Conservation (phyloP, 2,113 vertebrate species). For the Sula dactylatra region DNA sequence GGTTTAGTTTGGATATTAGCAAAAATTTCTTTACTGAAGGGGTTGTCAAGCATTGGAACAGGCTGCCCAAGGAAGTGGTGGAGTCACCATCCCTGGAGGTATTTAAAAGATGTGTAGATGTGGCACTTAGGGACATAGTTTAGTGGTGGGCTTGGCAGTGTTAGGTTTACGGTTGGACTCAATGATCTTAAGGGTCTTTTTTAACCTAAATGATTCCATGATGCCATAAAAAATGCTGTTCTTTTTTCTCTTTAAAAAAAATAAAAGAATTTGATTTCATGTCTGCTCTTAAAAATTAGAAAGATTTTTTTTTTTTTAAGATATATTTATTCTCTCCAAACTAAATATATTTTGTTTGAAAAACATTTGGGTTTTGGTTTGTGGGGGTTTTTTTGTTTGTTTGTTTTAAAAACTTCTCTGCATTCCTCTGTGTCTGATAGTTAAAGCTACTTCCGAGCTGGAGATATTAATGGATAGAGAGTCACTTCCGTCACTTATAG, state of each 20-base stretch:
- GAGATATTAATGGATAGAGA: neutral
- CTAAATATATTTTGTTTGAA: neutral
- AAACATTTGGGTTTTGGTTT: neutral
- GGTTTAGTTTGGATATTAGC: neutral
- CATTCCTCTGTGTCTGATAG: neutral
- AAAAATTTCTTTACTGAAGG: neutral
- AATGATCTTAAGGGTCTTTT: neutral
- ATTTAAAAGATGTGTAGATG: neutral
- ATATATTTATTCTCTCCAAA: fast-evolving
- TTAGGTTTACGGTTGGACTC: neutral
- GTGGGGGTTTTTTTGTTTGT: neutral
- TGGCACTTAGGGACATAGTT: neutral
- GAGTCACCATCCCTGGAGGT: neutral
- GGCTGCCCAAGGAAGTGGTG: neutral
- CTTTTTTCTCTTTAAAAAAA: neutral
- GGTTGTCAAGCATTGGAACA: neutral
- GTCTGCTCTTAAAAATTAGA: neutral
- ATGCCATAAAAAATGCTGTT: neutral
- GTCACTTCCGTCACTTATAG: neutral
- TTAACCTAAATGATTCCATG: neutral
- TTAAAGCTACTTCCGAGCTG: neutral
- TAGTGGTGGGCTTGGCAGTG: neutral
- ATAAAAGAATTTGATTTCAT: neutral
- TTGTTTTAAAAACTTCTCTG: neutral
- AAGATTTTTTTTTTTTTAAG: neutral